These are phyloP conservation scores for Zaprionus tsacasi DNA, from an alignment of 1,140 invertebrate genomes.

Conservation along the genomic window DNA sequence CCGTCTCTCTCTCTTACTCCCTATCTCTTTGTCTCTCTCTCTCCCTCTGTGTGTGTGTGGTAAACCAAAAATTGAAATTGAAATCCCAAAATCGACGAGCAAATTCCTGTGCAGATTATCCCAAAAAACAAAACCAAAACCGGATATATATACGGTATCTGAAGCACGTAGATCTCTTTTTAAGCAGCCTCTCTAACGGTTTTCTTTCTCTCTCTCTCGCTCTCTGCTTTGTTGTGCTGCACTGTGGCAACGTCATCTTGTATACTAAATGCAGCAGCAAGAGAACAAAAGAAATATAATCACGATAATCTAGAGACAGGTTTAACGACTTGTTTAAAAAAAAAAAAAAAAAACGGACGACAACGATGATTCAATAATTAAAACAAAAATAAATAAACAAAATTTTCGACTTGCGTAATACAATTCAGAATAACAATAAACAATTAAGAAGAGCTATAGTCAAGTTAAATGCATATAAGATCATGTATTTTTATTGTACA, in stretches of 20 bases:
- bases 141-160: constrained; percentile 1
- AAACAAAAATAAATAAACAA: background rate
- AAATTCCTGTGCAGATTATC: constrained; percentile 9
- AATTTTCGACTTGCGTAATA: background rate
- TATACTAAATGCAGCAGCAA: constrained; percentile 4
- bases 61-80: constrained; percentile 18
- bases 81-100: constrained; percentile 8
- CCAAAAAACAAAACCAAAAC: background rate
- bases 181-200: constrained; percentile 7
- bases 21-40: background rate
- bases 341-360: background rate
- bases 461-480: no score
- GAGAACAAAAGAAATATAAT: constrained; percentile 2
- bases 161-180: background rate
- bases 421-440: no score
- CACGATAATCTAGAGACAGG: constrained; percentile 27
- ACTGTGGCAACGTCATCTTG: constrained; percentile 18
- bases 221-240: background rate
- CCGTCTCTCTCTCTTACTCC: constrained; percentile 8
- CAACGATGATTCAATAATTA: constrained; percentile 41
- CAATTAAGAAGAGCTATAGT: background rate
- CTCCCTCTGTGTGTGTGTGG: background rate
- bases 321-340: constrained; percentile 34
- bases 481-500: no score
- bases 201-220: no score